These are phyloP conservation scores for Diachrysia chrysitis DNA, from an alignment of 2,888 invertebrate species.

Conservation along the genomic window DNA sequence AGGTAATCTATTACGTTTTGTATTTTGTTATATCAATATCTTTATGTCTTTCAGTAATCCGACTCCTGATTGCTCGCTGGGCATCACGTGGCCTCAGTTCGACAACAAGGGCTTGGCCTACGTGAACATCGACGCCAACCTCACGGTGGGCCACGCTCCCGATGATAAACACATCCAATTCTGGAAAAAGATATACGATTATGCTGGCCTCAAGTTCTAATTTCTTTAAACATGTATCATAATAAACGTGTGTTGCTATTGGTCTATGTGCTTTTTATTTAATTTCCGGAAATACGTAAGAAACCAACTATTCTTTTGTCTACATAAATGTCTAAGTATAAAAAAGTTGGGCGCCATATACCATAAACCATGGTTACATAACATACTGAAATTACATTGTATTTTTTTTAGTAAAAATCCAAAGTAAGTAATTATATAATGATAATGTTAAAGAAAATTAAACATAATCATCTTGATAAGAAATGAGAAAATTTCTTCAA, in stretches of 20 bases:
- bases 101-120: constrained; percentile 15
- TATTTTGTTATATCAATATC: not conserved
- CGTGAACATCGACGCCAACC: constrained; percentile 20
- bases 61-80: constrained; percentile 24
- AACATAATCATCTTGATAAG: no score
- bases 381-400: no score
- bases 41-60: constrained; percentile 16
- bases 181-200: constrained; percentile 20
- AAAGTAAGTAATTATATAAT: no score
- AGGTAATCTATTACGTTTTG: no score
- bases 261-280: not conserved
- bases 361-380: no score
- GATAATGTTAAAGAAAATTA: no score
- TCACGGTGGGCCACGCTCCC: constrained; percentile 16
- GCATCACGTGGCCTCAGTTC: constrained; percentile 38
- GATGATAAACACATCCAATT: constrained; percentile 24
- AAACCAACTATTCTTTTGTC: no score
- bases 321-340: no score
- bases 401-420: no score
- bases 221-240: not conserved
- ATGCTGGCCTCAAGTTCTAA: not conserved
- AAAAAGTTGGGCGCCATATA: no score
- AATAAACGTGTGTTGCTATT: not conserved
- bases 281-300: not conserved
- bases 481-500: no score